phyloP scores from a whole-genome alignment of 2,888 invertebrate genomes.

The Dioctria linearis region DNA sequence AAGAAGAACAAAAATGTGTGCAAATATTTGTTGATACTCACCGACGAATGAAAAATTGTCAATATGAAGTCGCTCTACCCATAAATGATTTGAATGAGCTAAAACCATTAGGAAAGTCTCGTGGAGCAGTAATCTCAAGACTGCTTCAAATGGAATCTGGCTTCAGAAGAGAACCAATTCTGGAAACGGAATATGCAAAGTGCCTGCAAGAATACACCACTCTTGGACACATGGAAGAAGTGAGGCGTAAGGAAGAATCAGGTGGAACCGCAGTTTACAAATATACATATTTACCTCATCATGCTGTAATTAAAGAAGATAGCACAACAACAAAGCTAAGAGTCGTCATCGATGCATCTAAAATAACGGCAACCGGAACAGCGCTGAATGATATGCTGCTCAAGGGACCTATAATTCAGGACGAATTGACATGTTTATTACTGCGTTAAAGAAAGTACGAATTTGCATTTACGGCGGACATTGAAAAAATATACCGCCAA shows the following conservation, averaged over 20 bases:
- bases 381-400: conserved; percentile 39
- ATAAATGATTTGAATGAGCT: no score
- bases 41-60: no score
- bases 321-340: conserved; percentile 45
- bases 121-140: neutral
- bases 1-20: no score
- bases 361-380: neutral
- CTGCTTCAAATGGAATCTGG: neutral
- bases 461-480: no score
- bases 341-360: conserved; percentile 47
- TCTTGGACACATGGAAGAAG: neutral
- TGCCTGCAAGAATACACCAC: no score
- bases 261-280: conserved; percentile 9
- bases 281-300: conserved; percentile 28
- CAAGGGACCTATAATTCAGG: no score
- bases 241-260: neutral
- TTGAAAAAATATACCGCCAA: conserved; percentile 54
- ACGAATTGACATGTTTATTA: no score
- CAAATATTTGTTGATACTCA: no score
- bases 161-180: neutral
- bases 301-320: neutral
- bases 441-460: no score
- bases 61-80: no score
- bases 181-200: neutral
- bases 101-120: conserved; percentile 26